Evolutionary conservation across 2,113 vertebrate genomes (phyloP).

Genomic region (Paramormyrops kingsleyae): DNA sequence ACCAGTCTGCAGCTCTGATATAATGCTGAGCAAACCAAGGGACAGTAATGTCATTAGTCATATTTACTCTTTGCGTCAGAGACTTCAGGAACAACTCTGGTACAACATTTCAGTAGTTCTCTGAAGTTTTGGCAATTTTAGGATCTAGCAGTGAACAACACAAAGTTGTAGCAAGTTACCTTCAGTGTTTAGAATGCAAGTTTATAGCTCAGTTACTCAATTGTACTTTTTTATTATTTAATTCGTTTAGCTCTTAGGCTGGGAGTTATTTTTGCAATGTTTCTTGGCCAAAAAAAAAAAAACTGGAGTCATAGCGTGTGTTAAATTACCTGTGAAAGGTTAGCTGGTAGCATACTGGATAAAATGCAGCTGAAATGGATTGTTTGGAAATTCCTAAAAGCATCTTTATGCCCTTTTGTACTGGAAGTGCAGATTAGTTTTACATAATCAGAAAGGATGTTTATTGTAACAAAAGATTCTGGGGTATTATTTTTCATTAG

Average conservation of each 20-base stretch:
- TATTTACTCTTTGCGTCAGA: not conserved
- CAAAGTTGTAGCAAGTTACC: not conserved
- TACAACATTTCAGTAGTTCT: not conserved
- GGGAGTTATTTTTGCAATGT: not conserved
- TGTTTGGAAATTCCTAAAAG: not conserved
- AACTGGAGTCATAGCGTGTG: not conserved
- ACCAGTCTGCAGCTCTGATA: not conserved
- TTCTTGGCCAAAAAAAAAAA: not conserved
- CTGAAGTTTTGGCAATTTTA: not conserved
- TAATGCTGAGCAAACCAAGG: not conserved
- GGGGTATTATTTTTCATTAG: not conserved
- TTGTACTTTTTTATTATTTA: not conserved
- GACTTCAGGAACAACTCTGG: not conserved
- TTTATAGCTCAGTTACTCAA: not conserved
- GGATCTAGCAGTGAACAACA: not conserved
- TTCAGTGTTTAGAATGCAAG: not conserved
- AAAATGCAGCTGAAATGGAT: not conserved
- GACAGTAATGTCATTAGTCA: not conserved
- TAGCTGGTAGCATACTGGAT: not conserved
- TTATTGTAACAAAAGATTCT: not conserved
- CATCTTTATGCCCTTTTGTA: not conserved
- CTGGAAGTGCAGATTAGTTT: not conserved
- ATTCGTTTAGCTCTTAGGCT: not conserved
- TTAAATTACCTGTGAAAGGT: not conserved
- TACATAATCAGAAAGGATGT: not conserved